Conservation (phyloP, 2,797 vertebrate species). For the Acanthiza pusilla region DNA sequence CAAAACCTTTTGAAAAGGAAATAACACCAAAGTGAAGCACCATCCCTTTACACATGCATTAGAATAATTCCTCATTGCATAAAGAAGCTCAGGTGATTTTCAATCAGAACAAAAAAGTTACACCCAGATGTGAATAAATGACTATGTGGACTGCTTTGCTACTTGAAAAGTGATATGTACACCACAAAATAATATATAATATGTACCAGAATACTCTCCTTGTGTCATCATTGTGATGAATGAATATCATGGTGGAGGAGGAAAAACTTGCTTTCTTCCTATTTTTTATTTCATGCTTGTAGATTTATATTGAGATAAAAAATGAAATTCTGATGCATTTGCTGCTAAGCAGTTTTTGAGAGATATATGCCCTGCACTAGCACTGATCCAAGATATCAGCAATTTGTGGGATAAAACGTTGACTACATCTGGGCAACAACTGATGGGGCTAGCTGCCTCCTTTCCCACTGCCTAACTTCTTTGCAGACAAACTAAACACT, state of each 20-base stretch:
- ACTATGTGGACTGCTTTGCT: neutral
- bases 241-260: neutral
- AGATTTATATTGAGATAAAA: neutral
- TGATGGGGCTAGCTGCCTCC: neutral
- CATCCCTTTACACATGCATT: neutral
- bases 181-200: neutral
- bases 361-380: neutral
- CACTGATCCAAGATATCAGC: neutral
- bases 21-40: neutral
- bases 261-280: neutral
- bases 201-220: neutral
- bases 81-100: constrained; percentile 4
- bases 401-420: neutral
- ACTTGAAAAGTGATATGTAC: neutral
- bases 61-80: neutral
- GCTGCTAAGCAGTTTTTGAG: neutral
- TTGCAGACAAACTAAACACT: neutral
- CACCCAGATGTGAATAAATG: neutral
- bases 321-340: neutral
- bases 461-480: neutral
- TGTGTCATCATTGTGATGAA: neutral
- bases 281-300: neutral
- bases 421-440: neutral
- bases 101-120: neutral
- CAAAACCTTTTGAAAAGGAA: neutral